Evolutionary conservation across 2,888 invertebrate genomes (phyloP).

Genomic region (Galerucella nymphaeae): DNA sequence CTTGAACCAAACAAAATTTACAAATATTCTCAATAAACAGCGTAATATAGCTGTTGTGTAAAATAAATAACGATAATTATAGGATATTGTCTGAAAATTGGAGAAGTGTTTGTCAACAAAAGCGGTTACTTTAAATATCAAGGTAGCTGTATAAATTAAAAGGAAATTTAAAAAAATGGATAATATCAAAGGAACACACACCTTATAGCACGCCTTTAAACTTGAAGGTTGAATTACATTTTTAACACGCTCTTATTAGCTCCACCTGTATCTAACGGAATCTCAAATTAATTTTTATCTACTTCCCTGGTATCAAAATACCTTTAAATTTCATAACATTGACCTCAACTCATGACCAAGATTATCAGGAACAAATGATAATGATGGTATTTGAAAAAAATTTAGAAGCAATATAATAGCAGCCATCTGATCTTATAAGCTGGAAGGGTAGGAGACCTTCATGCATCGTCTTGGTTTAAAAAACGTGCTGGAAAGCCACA

Average conservation of each 20-base stretch:
- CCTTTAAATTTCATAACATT: background rate
- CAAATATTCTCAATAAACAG: no score
- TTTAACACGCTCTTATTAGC: background rate
- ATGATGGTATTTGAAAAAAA: no score
- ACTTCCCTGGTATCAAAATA: background rate
- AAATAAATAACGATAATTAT: no score
- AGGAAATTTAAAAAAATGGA: constrained; percentile 22
- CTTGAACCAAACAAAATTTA: no score
- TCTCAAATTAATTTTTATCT: background rate
- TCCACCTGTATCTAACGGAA: background rate
- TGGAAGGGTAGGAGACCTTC: no score
- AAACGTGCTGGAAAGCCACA: no score
- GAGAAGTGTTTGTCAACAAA: constrained; percentile 18
- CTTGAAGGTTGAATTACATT: constrained; percentile 18
- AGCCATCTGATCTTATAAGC: no score
- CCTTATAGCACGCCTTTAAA: constrained; percentile 20
- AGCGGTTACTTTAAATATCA: constrained; percentile 22
- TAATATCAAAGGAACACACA: constrained; percentile 19
- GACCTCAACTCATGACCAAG: no score
- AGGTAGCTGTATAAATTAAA: constrained; percentile 17
- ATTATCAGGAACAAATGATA: no score
- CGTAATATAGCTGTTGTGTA: no score
- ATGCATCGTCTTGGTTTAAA: no score
- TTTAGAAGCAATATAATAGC: no score
- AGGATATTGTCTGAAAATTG: background rate